Evolutionary conservation across 2,113 vertebrate genomes (phyloP).

Genomic region (Oncorhynchus clarkii): DNA sequence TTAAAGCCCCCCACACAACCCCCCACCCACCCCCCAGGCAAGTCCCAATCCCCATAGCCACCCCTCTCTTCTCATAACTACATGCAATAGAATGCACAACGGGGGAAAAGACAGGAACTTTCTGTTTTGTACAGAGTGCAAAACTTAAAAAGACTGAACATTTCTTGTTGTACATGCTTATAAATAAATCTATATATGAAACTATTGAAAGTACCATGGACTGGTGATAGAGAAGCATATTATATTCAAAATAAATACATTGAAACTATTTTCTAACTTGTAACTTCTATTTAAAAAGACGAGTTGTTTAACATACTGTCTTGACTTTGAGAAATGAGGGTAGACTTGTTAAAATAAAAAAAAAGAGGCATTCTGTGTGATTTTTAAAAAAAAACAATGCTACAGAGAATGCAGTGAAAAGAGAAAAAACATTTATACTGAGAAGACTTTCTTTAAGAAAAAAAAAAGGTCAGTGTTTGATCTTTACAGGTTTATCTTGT

Average conservation of each 20-base stretch:
- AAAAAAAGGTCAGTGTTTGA: constrained; percentile 75
- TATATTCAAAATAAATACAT: constrained; percentile 84
- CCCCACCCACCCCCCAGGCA: constrained; percentile 11
- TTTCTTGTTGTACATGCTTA: constrained; percentile 94
- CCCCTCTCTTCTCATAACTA: constrained; percentile 60
- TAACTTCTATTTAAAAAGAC: constrained; percentile 85
- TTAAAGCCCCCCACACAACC: constrained; percentile 62
- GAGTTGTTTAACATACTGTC: constrained; percentile 79
- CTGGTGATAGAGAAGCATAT: constrained; percentile 87
- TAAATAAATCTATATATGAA: constrained; percentile 77
- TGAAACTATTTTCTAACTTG: constrained; percentile 94
- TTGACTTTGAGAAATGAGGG: constrained; percentile 77
- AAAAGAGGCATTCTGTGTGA: constrained; percentile 73
- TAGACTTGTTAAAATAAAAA: constrained; percentile 70
- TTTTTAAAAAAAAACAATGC: constrained; percentile 80
- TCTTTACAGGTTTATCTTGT: constrained; percentile 90
- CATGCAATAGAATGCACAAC: constrained; percentile 95
- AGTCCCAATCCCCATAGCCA: constrained; percentile 31
- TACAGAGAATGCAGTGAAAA: constrained; percentile 78
- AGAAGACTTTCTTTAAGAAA: constrained; percentile 49
- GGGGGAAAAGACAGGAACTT: constrained; percentile 44
- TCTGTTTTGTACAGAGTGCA: constrained; percentile 87
- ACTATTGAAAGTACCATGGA: constrained; percentile 82
- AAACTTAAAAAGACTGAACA: constrained; percentile 77
- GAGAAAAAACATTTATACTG: constrained; percentile 80